Conservation (phyloP, 2,797 vertebrate species). For the Sebastes reedi region DNA sequence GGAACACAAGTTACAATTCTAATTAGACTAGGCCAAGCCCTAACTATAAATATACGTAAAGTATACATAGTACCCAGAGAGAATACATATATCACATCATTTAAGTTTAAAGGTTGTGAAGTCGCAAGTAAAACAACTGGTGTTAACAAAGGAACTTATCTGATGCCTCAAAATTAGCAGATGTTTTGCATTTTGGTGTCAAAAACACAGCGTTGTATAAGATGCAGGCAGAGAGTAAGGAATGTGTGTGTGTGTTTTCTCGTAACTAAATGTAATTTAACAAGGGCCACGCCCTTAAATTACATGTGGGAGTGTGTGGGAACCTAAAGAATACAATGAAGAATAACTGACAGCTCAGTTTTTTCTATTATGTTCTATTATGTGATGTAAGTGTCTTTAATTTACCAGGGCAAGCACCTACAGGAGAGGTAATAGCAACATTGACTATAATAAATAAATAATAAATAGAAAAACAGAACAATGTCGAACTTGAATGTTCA, state of each 20-base stretch:
- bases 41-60: not conserved
- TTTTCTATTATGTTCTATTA: not conserved
- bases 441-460: not conserved
- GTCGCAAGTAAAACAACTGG: not conserved
- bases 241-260: not conserved
- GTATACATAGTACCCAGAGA: not conserved
- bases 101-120: not conserved
- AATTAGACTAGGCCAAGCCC: not conserved
- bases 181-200: not conserved
- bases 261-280: not conserved
- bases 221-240: not conserved
- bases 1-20: not conserved
- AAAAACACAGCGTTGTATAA: not conserved
- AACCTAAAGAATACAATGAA: not conserved
- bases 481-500: not conserved
- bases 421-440: not conserved
- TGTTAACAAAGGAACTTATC: accelerated
- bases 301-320: not conserved
- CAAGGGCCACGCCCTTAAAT: not conserved
- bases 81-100: not conserved
- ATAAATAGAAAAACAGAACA: not conserved
- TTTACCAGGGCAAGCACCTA: not conserved
- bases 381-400: not conserved
- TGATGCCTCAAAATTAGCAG: not conserved
- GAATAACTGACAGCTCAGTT: not conserved